These are phyloP conservation scores for Kuschelorhynchus macadamiae DNA, from an alignment of 2,888 invertebrate genomes.

Conservation along the genomic window DNA sequence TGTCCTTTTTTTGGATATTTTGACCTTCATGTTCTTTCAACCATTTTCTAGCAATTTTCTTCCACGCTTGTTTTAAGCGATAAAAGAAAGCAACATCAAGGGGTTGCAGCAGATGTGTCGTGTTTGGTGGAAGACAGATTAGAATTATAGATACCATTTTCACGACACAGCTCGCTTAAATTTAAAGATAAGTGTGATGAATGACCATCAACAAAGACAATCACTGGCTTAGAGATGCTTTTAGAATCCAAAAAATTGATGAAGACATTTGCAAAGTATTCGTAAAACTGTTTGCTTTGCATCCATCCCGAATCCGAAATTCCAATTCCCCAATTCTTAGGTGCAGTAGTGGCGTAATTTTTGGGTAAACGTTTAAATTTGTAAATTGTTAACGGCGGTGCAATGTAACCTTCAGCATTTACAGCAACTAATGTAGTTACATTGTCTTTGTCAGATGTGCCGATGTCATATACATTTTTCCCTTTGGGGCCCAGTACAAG, in stretches of 20 bases:
- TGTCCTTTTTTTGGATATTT: slow-evolving; percentile 27
- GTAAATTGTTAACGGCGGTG: too few relatives aligned
- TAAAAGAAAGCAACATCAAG: slow-evolving; percentile 27
- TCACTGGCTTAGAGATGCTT: slow-evolving; percentile 25
- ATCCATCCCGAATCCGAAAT: slow-evolving; percentile 46
- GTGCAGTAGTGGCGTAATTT: too few relatives aligned
- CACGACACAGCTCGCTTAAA: slow-evolving; percentile 32
- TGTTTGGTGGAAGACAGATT: too few relatives aligned
- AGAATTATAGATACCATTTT: too few relatives aligned
- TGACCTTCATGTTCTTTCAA: slow-evolving; percentile 8
- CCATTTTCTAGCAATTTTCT: slow-evolving; percentile 18
- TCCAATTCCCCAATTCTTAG: slow-evolving; percentile 38
- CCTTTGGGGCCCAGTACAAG: too few relatives aligned
- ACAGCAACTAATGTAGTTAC: slow-evolving; percentile 39
- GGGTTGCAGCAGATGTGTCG: too few relatives aligned
- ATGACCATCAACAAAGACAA: slow-evolving; percentile 36
- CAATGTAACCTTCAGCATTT: slow-evolving; percentile 31
- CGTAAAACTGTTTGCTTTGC: slow-evolving; percentile 38
- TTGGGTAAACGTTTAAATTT: too few relatives aligned
- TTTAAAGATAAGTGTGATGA: slow-evolving; percentile 34
- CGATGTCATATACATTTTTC: too few relatives aligned
- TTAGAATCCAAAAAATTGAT: slow-evolving; percentile 18
- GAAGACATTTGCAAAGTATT: slow-evolving; percentile 34
- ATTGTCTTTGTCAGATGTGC: slow-evolving; percentile 39
- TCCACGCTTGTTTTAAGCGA: slow-evolving; percentile 30